Base-by-base conservation (phyloP, 2,797 vertebrate genomes). In the Arctocebus calabarensis region DNA sequence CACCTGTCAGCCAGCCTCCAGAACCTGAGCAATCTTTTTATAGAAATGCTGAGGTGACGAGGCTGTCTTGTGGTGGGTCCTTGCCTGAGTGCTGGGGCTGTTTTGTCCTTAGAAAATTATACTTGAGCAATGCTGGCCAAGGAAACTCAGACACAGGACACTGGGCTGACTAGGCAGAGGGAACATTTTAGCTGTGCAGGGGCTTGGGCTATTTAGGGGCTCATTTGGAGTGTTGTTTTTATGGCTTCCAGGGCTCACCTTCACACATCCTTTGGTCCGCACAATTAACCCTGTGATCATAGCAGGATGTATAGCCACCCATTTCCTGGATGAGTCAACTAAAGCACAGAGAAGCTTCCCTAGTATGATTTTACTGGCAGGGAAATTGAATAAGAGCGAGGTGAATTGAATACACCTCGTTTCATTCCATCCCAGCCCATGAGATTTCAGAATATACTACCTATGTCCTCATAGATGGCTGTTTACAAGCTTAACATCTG, bases 31-130 rank as follows among this genome's bases (percentile, higher is more conserved):
- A 84, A 91, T 93, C 94, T 97, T 95, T 97, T 97, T 97, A 97
- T 97, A 97, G 96, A 97, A 95, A 96, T 93, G 95, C 94, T 88
- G 94, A 97, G 93, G 93, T 91, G 94, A 95, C n/a, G 9, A 91
- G 84, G 74, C 96, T 97, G 89, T 95, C 91, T 96, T 94, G 94
- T 0, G 13, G 91, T 9, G 23, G 90, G 94, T 96, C 95, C 94
- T 90, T 68, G 84, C 78, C 77, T 61, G 6, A 96, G 85, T 0
- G 1, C 90, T 45, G 40, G 45, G 73, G 78, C 71, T 96, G 91
- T 96, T 95, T 96, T 95, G 92, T 93, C 96, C 91, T 92, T 59
- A 12, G 93, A 91, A 93, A 85, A 94, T 68, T 81, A 43, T 20
- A 68, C 23, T 90, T 29, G 37, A 32, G 61, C 48, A 75, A 77